Evolutionary conservation across 1,140 invertebrate species (phyloP), one percentile per base, ranked within the genome.

Genomic region (Acromyrmex heyeri): DNA sequence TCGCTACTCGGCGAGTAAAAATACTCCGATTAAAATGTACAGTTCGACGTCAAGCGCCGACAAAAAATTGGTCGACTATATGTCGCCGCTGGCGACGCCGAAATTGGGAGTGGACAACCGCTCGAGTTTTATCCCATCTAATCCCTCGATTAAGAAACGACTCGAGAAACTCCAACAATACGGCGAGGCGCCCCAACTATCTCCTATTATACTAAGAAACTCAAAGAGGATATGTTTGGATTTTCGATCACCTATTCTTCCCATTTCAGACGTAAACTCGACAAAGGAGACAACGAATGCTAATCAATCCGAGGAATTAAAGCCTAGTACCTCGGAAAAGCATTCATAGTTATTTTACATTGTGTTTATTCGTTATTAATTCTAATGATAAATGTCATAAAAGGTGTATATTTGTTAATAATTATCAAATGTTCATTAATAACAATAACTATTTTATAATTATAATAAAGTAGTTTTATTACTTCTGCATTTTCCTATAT

Each of bases 151-250:
- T 24, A 86, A 91, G 62, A 92, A 87, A 8, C 90, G 92, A 10
- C 38, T 95, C 3, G 94, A 95, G 50, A 95, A 87, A 86, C 88
- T 95, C 0, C 85, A 90, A 38, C 79, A 82, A 10, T 95, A 95
- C 38, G 94, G 91, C 3, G 90, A 94, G 70, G 86, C 94, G 10
- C 90, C 92, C 4, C 77, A 91, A 44, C 53, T 94, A 8, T 94
- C 95, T 21, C 93, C 94, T 0, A 78, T 95, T 16, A 18, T 62
- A 3, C n/a, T 91, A 2, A 92, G 83, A 5, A 88, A 89, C 12
- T 93, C 92, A 0, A 90, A 67, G 53, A 87, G 86, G 6, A 89
- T 93, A 2, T 92, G 83, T 8, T 92, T 91, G 8, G 91, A 92
- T 59, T 95, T 92, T 83, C 78, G 81, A 44, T 90, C 93, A 16